Evolutionary conservation across 2,888 invertebrate species (phyloP).

Genomic region (Ochropacha duplaris): DNA sequence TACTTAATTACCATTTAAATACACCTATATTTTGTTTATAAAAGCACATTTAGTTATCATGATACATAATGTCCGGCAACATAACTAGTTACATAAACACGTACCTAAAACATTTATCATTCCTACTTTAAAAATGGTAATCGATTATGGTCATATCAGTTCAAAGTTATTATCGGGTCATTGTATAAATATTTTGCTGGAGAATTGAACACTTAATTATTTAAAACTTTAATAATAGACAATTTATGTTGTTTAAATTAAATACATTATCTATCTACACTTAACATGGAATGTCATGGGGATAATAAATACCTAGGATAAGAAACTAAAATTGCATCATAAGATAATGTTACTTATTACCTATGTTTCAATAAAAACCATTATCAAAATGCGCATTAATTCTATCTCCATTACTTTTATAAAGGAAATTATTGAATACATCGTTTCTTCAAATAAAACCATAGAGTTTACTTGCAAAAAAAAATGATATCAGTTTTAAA

Average conservation of each 20-base stretch:
- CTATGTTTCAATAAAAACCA: neutral
- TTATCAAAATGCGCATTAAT: too few species aligned
- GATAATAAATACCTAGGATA: conserved; percentile 3
- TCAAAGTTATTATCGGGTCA: conserved; percentile 14
- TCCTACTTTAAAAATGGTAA: neutral
- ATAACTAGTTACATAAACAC: neutral
- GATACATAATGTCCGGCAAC: neutral
- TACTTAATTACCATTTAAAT: too few species aligned
- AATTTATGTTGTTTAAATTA: conserved; percentile 41
- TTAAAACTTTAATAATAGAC: conserved; percentile 53
- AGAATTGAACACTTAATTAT: conserved; percentile 55
- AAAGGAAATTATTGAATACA: too few species aligned
- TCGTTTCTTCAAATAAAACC: too few species aligned
- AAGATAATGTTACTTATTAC: neutral
- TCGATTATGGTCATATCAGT: too few species aligned
- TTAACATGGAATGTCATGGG: conserved; percentile 3
- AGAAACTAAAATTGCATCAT: neutral
- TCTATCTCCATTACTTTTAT: too few species aligned
- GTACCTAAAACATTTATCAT: neutral
- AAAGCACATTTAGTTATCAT: too few species aligned
- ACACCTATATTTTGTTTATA: too few species aligned
- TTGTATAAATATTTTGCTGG: conserved; percentile 29
- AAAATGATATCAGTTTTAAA: neutral
- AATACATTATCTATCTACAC: conserved; percentile 27
- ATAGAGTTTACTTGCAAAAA: neutral